phyloP scores from a whole-genome alignment of 2,888 invertebrate species.

The Drosophila algonquin region DNA sequence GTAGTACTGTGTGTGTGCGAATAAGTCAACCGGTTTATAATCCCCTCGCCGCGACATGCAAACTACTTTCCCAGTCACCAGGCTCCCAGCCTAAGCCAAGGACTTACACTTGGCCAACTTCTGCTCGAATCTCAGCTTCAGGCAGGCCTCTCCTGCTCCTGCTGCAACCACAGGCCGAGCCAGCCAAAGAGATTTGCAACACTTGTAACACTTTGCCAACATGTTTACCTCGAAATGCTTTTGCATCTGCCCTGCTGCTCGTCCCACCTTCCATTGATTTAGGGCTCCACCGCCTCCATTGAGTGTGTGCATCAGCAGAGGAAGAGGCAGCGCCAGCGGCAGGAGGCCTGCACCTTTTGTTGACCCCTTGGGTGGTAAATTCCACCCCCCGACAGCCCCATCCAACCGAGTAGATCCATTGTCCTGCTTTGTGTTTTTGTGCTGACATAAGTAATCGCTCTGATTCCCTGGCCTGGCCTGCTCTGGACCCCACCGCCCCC shows the following conservation, averaged over 20 bases:
- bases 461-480: conserved; percentile 36
- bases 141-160: conserved; percentile 5
- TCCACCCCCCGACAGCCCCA: too few relatives aligned
- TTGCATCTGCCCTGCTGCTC: conserved; percentile 33
- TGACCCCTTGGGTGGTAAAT: conserved; percentile 51
- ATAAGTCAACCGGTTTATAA: conserved; percentile 56
- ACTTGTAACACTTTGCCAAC: conserved; percentile 60
- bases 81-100: conserved; percentile 49
- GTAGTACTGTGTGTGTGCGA: conserved; percentile 5
- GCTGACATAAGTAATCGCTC: conserved; percentile 71
- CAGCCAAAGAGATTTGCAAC: conserved; percentile 59
- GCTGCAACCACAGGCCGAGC: conserved; percentile 41
- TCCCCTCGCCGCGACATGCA: conserved; percentile 51
- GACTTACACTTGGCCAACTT: conserved; percentile 74
- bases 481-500: conserved; percentile 6
- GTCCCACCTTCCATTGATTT: conserved; percentile 31
- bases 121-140: neutral
- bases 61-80: conserved; percentile 55
- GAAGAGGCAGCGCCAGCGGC: conserved; percentile 3
- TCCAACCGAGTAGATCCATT: conserved; percentile 35
- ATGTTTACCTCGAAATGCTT: conserved; percentile 61
- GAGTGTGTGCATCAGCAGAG: conserved; percentile 15
- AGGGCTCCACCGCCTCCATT: neutral
- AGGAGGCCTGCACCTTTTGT: conserved; percentile 26
- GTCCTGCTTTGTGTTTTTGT: conserved; percentile 56